A percentile compares a stretch with the other conserved stretches of the same genome.
These are phyloP conservation scores for Lithophane socia DNA, from an alignment of 2,888 invertebrate species.

Conservation along the genomic window DNA sequence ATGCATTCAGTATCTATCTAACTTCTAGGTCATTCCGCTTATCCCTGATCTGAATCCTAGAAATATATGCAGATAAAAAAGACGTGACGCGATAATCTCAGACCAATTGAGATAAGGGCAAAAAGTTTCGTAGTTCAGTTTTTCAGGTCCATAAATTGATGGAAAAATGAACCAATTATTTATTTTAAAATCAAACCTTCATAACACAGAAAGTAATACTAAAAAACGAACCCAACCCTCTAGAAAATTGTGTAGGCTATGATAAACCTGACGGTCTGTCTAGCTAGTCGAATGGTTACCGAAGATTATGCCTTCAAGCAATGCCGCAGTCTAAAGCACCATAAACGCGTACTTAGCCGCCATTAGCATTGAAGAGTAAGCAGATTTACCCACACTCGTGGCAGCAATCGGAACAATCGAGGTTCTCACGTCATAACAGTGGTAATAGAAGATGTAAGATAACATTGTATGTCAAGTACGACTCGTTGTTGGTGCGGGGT, in stretches of 20 bases:
- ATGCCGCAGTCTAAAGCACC: conserved; percentile 16
- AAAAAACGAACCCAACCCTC: background rate
- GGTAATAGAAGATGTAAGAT: conserved; percentile 71
- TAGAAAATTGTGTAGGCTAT: background rate
- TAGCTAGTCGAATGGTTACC: background rate
- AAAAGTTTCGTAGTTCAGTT: background rate
- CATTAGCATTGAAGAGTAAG: conserved; percentile 75
- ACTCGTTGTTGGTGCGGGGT: conserved; percentile 30
- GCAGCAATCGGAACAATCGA: conserved; percentile 75
- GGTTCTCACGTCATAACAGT: conserved; percentile 86
- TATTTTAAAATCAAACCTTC: background rate
- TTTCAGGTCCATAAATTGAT: background rate
- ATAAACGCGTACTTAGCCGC: conserved; percentile 56
- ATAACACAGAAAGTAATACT: background rate
- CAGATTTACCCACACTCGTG: conserved; percentile 81
- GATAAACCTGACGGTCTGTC: background rate
- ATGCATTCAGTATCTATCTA: background rate
- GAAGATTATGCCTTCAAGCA: conserved; percentile 14
- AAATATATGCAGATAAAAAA: background rate
- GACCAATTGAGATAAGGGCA: background rate
- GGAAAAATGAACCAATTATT: background rate
- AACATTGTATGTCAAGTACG: conserved; percentile 44
- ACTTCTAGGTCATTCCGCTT: background rate
- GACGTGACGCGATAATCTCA: background rate
- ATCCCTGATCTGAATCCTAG: background rate